These are phyloP conservation scores for Trissolcus japonicus DNA, from an alignment of 2,888 invertebrate species.

Conservation along the genomic window DNA sequence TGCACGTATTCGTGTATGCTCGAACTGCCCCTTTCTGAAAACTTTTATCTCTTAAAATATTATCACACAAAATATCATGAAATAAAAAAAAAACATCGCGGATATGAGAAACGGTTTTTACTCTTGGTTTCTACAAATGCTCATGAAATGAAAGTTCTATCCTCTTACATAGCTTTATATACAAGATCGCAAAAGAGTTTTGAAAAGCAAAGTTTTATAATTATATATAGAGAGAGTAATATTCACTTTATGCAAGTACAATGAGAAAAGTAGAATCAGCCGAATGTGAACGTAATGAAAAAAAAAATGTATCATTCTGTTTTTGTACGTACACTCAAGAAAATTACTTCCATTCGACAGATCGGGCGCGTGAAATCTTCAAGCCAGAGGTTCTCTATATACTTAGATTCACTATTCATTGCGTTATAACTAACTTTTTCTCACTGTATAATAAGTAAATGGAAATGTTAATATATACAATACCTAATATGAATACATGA, in stretches of 20 bases:
- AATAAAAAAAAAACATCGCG: constrained; percentile 2
- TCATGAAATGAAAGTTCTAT: constrained; percentile 47
- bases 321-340: neutral
- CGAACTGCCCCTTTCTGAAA: too few species aligned
- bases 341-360: neutral
- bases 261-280: constrained; percentile 35
- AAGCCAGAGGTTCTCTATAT: neutral
- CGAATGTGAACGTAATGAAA: constrained; percentile 29
- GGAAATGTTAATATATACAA: constrained; percentile 63
- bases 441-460: constrained; percentile 56
- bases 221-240: constrained; percentile 35
- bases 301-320: neutral
- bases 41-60: constrained; percentile 6
- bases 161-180: constrained; percentile 42
- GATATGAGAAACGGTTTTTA: constrained; percentile 9
- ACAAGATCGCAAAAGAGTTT: constrained; percentile 32
- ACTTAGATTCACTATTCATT: constrained; percentile 16
- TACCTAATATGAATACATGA: constrained; percentile 38
- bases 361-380: neutral
- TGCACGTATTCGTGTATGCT: too few species aligned
- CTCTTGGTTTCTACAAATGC: constrained; percentile 27
- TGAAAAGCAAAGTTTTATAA: constrained; percentile 46
- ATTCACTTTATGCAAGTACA: constrained; percentile 43
- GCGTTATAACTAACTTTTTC: constrained; percentile 48
- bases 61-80: neutral